Percentiles rank a stretch among this genome's conserved stretches.
Conservation (phyloP, 2,113 vertebrate genomes). For the Ascaphus truei region DNA sequence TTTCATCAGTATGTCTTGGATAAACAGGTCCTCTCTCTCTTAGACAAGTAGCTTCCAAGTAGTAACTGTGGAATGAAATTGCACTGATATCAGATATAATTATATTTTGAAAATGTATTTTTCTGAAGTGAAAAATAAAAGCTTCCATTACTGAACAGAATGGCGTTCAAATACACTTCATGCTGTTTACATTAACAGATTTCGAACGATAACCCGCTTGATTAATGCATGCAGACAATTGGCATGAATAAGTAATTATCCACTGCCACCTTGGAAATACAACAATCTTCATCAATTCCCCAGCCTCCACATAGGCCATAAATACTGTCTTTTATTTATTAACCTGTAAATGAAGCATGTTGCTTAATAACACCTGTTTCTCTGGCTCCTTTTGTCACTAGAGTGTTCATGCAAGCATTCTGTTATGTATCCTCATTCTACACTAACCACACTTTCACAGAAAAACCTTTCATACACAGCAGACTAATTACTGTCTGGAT, state of each 20-base stretch:
- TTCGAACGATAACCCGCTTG: neutral
- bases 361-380: conserved; percentile 11
- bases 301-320: neutral
- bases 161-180: neutral
- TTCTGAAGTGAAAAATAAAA: rapidly evolving
- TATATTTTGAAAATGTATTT: neutral
- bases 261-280: neutral
- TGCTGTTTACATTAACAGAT: neutral
- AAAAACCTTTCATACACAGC: too few species aligned
- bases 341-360: neutral
- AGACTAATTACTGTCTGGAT: too few species aligned
- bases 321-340: neutral
- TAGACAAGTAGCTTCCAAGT: neutral
- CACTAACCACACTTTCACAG: too few species aligned
- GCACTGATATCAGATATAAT: neutral
- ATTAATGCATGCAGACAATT: conserved; percentile 1
- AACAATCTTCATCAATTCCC: neutral
- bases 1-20: neutral
- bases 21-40: neutral
- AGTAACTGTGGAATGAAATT: neutral
- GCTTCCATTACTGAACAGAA: neutral
- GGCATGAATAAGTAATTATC: conserved; percentile 22
- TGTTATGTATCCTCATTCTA: too few species aligned
- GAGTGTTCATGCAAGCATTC: neutral
- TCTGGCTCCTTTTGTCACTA: neutral